These are phyloP conservation scores for Luehdorfia chinensis DNA, from an alignment of 1,140 invertebrate genomes.

Conservation along the genomic window DNA sequence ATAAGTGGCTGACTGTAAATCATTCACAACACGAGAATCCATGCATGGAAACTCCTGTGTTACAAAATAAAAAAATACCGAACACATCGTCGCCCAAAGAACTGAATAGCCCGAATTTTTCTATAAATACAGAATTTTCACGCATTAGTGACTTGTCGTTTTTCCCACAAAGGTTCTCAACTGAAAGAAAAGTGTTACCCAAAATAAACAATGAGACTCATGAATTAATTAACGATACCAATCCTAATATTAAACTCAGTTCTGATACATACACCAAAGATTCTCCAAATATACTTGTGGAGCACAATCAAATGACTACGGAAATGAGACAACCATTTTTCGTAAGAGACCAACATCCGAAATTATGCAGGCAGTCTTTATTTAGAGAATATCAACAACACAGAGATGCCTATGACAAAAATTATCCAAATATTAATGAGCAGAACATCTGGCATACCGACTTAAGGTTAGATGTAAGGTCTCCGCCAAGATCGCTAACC, in stretches of 20 bases:
- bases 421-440: conserved; percentile 32
- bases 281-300: conserved; percentile 54
- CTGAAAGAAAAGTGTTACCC: conserved; percentile 58
- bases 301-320: conserved; percentile 28
- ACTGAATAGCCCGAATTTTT: conserved; percentile 63
- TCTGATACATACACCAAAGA: conserved; percentile 74
- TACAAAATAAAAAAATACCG: conserved; percentile 54
- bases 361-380: conserved; percentile 54
- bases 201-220: conserved; percentile 60
- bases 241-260: conserved; percentile 40
- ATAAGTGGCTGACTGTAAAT: conserved; percentile 49
- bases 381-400: conserved; percentile 53
- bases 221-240: conserved; percentile 49
- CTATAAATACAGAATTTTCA: conserved; percentile 67
- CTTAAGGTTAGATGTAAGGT: conserved; percentile 35
- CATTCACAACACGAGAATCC: conserved; percentile 30
- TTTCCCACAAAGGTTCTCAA: conserved; percentile 69
- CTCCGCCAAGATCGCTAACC: conserved; percentile 58
- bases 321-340: conserved; percentile 32
- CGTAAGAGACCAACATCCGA: conserved; percentile 39
- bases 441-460: conserved; percentile 54
- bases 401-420: conserved; percentile 35
- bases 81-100: conserved; percentile 70
- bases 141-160: conserved; percentile 68
- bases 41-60: conserved; percentile 37